A percentile compares a stretch with the other conserved stretches of the same genome.
Evolutionary conservation across 64 coral and sea anemone genomes (phyloP).

Genomic region (Astreopora myriophthalma): DNA sequence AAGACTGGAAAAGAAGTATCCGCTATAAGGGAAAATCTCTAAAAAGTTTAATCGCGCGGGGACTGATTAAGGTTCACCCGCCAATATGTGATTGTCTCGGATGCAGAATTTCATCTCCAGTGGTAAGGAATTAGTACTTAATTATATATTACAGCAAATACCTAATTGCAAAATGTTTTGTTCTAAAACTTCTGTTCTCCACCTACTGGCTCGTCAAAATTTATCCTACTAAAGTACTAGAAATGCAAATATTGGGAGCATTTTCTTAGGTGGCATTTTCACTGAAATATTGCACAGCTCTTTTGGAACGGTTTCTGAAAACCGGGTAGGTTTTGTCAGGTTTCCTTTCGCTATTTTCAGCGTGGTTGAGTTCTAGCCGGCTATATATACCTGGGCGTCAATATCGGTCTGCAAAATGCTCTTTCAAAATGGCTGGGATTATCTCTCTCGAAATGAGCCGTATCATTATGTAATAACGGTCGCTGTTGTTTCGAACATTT

Average conservation of each 20-base stretch:
- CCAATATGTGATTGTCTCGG: constrained; percentile 98
- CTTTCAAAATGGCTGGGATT: not conserved
- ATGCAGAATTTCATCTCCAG: constrained; percentile 97
- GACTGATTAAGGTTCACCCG: constrained; percentile 96
- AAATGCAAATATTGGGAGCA: not conserved
- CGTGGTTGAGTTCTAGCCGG: not conserved
- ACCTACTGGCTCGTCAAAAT: not conserved
- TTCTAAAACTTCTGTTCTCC: not conserved
- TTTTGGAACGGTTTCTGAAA: not conserved
- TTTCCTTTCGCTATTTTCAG: not conserved
- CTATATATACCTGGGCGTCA: not conserved
- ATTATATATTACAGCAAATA: not conserved
- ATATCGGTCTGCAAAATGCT: not conserved
- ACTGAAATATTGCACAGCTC: not conserved
- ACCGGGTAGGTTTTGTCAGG: not conserved
- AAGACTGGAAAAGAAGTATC: constrained; percentile 99
- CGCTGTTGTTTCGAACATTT: not conserved
- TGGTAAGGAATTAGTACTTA: constrained; percentile 74
- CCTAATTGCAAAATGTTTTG: not conserved
- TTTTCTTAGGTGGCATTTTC: not conserved
- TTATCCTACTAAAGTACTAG: not conserved
- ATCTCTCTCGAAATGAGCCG: not conserved
- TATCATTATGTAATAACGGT: constrained; percentile 3
- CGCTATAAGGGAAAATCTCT: constrained; percentile 96
- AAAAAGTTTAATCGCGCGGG: constrained; percentile 96